phyloP scores from a whole-genome alignment of 2,888 invertebrate genomes.

The Synergus umbraculus region DNA sequence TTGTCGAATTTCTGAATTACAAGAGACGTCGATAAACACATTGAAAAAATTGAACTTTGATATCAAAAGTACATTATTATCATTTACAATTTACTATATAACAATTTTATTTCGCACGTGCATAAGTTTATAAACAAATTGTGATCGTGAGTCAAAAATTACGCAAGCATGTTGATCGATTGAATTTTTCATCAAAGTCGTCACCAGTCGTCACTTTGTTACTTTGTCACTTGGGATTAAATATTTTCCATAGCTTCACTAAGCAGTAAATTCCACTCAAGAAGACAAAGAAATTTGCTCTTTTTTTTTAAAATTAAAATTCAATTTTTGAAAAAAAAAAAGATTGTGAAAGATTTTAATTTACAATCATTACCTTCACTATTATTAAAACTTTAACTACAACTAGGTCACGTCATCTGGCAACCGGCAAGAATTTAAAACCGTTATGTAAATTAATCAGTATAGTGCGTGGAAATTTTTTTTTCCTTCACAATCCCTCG shows the following conservation, averaged over 20 bases:
- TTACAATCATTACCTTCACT: not conserved
- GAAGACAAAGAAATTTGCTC: not conserved
- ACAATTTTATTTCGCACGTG: not conserved
- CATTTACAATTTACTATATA: not conserved
- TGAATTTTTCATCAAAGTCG: not conserved
- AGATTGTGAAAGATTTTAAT: slow-evolving; percentile 1
- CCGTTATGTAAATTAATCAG: not conserved
- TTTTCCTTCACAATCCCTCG: not conserved
- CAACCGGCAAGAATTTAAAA: not conserved
- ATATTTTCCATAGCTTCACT: not conserved
- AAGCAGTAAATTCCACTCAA: not conserved
- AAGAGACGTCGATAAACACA: not conserved
- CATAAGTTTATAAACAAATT: not conserved
- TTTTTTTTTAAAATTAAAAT: not conserved
- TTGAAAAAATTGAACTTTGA: not conserved
- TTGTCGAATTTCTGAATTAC: not conserved
- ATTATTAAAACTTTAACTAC: not conserved
- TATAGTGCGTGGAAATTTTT: not conserved
- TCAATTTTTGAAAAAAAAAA: no score
- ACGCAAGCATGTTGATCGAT: not conserved
- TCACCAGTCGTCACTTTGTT: not conserved
- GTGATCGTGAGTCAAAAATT: not conserved
- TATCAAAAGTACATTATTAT: no score
- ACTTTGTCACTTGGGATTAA: not conserved
- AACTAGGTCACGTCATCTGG: slow-evolving; percentile 25